phyloP scores from a whole-genome alignment of 2,797 vertebrate species.

The Rhinogobio ventralis region DNA sequence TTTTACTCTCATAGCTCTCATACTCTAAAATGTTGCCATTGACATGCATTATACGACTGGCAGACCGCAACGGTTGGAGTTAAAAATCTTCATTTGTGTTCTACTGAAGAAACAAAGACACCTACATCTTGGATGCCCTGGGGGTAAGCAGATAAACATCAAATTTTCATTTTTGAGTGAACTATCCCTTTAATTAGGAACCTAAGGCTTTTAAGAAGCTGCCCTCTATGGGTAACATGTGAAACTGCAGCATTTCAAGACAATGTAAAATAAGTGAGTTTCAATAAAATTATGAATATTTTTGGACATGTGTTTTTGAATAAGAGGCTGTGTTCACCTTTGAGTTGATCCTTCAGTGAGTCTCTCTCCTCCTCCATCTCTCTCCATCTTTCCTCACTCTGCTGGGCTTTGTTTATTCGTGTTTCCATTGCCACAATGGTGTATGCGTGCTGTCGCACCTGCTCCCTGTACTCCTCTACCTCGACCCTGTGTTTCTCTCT shows the following conservation, averaged over 20 bases:
- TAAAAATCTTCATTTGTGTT: no score
- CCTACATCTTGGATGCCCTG: no score
- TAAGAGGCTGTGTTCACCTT: conserved; percentile 65
- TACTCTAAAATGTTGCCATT: no score
- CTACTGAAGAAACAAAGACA: no score
- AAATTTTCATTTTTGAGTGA: no score
- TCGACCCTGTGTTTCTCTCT: conserved; percentile 66
- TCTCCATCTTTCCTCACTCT: conserved; percentile 54
- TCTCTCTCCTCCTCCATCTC: conserved; percentile 73
- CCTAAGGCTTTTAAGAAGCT: neutral
- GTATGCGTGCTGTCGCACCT: conserved; percentile 79
- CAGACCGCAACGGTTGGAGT: no score
- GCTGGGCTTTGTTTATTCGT: conserved; percentile 51
- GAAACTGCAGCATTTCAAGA: conserved; percentile 1
- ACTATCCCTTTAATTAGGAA: neutral
- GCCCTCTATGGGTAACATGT: neutral
- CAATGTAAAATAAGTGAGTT: neutral
- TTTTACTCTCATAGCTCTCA: no score
- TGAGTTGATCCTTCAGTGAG: conserved; percentile 51
- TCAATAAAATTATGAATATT: neutral
- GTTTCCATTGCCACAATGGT: conserved; percentile 80
- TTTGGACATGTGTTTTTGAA: neutral
- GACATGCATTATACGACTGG: no score
- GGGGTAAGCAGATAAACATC: no score
- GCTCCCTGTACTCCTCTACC: conserved; percentile 75